Evolutionary conservation across 2,113 vertebrate species (phyloP).

Genomic region (Sinocyclocheilus anophthalmus): DNA sequence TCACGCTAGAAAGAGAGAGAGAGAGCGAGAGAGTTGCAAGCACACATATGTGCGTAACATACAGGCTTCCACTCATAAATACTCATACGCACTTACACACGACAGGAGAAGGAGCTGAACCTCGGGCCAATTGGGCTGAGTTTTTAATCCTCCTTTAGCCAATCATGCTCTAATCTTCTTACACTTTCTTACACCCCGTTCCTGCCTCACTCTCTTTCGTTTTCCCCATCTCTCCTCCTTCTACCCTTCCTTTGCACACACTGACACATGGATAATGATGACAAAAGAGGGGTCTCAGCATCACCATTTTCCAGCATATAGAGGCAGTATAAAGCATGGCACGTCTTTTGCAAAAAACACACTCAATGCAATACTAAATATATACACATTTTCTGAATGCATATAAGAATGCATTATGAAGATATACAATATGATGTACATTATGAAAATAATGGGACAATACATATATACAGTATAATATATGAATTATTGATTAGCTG

Average conservation of each 20-base stretch:
- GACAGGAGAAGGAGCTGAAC: constrained; percentile 5
- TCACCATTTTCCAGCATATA: neutral
- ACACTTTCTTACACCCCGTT: neutral
- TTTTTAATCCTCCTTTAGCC: constrained; percentile 59
- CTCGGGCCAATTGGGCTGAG: constrained; percentile 40
- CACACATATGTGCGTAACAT: constrained; percentile 10
- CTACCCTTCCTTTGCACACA: constrained; percentile 12
- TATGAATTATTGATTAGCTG: too few species aligned
- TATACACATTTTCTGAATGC: too few species aligned
- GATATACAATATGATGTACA: too few species aligned
- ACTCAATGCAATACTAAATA: too few species aligned
- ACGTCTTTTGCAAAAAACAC: neutral
- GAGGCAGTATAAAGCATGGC: neutral
- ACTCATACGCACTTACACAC: neutral
- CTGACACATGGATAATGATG: constrained; percentile 38
- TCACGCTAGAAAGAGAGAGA: constrained; percentile 27
- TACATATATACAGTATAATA: too few species aligned
- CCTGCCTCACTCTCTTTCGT: neutral
- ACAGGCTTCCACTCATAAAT: neutral
- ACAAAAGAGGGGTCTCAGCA: constrained; percentile 13
- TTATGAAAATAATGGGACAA: too few species aligned
- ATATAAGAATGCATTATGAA: too few species aligned
- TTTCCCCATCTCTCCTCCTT: constrained; percentile 12
- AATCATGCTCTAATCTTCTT: constrained; percentile 54
- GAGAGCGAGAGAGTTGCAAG: neutral